These are phyloP conservation scores for Xenotilapia leptura DNA, from an alignment of 2,113 vertebrate species.

Conservation along the genomic window DNA sequence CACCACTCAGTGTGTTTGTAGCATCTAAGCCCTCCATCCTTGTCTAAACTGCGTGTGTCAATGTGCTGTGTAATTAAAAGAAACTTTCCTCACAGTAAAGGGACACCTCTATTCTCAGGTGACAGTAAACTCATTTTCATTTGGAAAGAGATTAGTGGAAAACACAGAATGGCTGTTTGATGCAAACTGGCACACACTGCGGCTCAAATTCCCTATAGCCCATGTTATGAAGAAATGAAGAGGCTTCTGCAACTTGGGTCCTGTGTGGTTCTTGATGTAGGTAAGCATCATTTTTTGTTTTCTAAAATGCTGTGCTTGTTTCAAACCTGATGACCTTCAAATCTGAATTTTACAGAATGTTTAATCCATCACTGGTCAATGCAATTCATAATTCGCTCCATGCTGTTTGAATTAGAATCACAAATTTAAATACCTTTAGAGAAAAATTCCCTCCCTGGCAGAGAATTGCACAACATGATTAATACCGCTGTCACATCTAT, in stretches of 20 bases:
- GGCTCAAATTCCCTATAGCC: not conserved
- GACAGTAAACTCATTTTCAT: not conserved
- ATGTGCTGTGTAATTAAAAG: constrained; percentile 2
- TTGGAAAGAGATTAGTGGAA: not conserved
- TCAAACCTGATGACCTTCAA: not conserved
- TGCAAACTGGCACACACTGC: not conserved
- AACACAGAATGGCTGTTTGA: not conserved
- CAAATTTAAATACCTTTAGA: not conserved
- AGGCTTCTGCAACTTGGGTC: not conserved
- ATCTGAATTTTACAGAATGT: not conserved
- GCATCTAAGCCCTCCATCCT: not conserved
- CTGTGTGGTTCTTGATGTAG: not conserved
- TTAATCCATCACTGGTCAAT: not conserved
- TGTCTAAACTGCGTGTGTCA: not conserved
- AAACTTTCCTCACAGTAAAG: not conserved
- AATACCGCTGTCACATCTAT: not conserved
- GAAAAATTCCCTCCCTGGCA: not conserved
- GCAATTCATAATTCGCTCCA: not conserved
- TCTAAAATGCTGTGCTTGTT: not conserved
- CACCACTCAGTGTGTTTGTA: not conserved
- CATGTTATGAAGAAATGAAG: not conserved
- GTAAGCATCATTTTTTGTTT: not conserved
- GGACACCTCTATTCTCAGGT: not conserved
- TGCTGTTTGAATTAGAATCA: not conserved
- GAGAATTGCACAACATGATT: not conserved